Conservation (phyloP, 2,888 invertebrate genomes). For the Drosophila percnosoma region DNA sequence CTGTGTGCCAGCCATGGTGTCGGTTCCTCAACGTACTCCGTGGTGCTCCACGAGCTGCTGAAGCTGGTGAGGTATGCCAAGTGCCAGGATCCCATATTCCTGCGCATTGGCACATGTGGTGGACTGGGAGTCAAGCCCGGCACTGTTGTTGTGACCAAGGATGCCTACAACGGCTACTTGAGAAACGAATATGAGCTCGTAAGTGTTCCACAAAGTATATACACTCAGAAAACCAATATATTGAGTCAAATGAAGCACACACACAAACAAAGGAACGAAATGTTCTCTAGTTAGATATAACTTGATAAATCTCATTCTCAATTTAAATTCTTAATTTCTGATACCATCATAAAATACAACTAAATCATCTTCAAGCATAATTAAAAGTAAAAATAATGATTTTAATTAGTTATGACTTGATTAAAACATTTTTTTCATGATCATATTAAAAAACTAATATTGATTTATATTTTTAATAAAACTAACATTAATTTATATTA, state of each 20-base stretch:
- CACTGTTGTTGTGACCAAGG: conserved; percentile 95
- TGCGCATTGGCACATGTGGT: conserved; percentile 96
- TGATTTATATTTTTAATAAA: background rate
- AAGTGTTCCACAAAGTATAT: conserved; percentile 77
- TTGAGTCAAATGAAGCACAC: background rate
- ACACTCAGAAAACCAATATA: background rate
- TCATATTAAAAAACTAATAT: background rate
- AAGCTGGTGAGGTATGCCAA: conserved; percentile 97
- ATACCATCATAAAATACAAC: background rate
- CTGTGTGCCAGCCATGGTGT: conserved; percentile 91
- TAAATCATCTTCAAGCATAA: background rate
- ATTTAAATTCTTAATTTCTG: background rate
- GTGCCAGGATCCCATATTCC: conserved; percentile 93
- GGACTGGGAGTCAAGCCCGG: conserved; percentile 94
- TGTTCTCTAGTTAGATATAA: background rate
- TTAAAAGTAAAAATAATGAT: background rate
- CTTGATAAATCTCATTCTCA: background rate
- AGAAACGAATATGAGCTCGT: conserved; percentile 93
- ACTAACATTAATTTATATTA: background rate
- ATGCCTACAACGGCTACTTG: conserved; percentile 94
- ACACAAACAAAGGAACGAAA: background rate
- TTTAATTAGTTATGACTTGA: background rate
- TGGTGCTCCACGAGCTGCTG: conserved; percentile 97
- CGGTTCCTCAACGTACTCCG: conserved; percentile 98
- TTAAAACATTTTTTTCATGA: background rate